A percentile compares a stretch with the other conserved stretches of the same genome.
Conservation (phyloP, 2,113 vertebrate species). For the Sisor rabdophorus region DNA sequence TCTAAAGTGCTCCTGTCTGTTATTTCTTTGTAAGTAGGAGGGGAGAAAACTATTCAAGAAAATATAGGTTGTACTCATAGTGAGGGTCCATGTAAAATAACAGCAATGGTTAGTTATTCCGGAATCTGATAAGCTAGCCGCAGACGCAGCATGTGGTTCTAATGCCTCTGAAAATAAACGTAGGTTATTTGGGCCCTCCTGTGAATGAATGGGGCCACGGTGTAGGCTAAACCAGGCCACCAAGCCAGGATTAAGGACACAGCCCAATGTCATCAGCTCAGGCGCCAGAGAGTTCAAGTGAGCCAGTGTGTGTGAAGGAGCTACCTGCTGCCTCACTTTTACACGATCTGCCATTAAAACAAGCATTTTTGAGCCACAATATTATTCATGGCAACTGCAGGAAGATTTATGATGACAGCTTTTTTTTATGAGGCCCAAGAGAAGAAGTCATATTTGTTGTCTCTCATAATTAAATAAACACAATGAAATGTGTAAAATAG, state of each 20-base stretch:
- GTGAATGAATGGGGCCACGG: conserved; percentile 66
- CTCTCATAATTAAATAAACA: not conserved
- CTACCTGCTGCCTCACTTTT: conserved; percentile 58
- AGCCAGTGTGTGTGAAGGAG: conserved; percentile 56
- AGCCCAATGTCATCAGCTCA: conserved; percentile 58
- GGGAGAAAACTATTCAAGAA: conserved; percentile 67
- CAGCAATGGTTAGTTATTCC: conserved; percentile 66
- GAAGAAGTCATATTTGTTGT: conserved; percentile 21
- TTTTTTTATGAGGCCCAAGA: conserved; percentile 14
- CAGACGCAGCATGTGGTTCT: conserved; percentile 60
- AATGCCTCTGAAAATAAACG: conserved; percentile 74
- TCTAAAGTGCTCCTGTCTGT: conserved; percentile 63
- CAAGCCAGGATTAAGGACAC: conserved; percentile 29
- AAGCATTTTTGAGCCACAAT: conserved; percentile 33
- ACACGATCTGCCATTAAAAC: conserved; percentile 8
- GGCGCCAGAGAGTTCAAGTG: conserved; percentile 67
- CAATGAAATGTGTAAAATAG: not conserved
- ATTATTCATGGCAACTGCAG: conserved; percentile 26
- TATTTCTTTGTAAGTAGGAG: conserved; percentile 56
- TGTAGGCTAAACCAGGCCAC: conserved; percentile 58
- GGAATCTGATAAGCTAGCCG: conserved; percentile 67
- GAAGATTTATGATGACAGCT: conserved; percentile 24
- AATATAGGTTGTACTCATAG: conserved; percentile 61
- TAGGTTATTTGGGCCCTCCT: conserved; percentile 47
- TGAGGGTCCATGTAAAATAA: conserved; percentile 65